These are phyloP conservation scores for Delichon dasypus DNA, from an alignment of 2,797 vertebrate species.

Conservation along the genomic window DNA sequence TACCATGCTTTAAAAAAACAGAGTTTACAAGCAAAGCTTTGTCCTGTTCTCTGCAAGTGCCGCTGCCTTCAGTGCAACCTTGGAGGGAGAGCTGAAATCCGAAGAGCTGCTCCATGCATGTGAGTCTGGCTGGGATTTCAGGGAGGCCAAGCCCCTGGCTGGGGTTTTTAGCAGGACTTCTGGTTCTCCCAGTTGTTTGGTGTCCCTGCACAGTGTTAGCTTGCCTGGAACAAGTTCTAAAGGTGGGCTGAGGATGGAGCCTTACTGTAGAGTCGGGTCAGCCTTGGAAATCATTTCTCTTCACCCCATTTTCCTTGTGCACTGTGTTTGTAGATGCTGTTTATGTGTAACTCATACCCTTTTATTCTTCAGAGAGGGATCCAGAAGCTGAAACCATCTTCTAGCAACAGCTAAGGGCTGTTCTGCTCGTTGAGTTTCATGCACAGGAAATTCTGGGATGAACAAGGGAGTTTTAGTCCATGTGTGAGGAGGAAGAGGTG, in stretches of 20 bases:
- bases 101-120: background rate
- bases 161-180: background rate
- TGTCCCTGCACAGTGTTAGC: background rate
- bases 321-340: background rate
- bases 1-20: conserved; percentile 7
- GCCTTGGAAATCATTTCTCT: background rate
- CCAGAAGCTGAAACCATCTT: conserved; percentile 3
- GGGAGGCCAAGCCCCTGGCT: background rate
- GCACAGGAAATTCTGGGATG: background rate
- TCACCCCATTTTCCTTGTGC: fast-evolving
- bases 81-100: background rate
- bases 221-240: background rate
- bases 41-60: background rate
- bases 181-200: background rate
- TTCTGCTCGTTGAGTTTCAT: background rate
- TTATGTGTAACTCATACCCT: background rate
- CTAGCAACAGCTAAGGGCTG: background rate
- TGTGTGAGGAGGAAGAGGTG: background rate
- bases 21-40: background rate
- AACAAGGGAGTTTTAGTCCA: background rate
- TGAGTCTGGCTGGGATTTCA: background rate
- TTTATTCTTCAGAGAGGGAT: conserved; percentile 10
- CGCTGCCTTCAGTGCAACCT: background rate
- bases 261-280: background rate
- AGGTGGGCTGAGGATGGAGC: background rate